A percentile compares a stretch with the other conserved stretches of the same genome.
phyloP scores from a whole-genome alignment of 2,113 vertebrate genomes.

The Clarias macrocephalus region DNA sequence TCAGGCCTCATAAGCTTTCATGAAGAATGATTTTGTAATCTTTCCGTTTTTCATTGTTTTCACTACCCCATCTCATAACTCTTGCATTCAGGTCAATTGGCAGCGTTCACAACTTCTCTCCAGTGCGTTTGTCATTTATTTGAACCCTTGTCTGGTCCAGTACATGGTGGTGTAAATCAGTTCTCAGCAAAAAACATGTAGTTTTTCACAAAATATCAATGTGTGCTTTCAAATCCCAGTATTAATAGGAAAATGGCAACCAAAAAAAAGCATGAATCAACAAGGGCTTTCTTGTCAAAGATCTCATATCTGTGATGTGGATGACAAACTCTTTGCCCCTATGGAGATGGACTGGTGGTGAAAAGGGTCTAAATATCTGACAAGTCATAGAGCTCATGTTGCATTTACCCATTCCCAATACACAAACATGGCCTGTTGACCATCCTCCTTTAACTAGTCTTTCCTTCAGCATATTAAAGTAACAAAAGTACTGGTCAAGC shows the following conservation, averaged over 20 bases:
- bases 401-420: neutral
- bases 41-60: neutral
- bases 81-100: neutral
- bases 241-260: neutral
- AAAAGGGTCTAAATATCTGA: constrained; percentile 5
- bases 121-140: neutral
- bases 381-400: neutral
- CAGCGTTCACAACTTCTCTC: neutral
- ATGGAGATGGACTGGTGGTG: neutral
- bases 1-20: constrained; percentile 20
- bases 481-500: neutral
- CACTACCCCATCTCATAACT: neutral
- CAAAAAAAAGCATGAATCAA: neutral
- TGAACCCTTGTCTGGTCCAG: neutral
- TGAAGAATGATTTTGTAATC: neutral
- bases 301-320: constrained; percentile 39
- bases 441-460: neutral
- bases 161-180: neutral
- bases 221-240: neutral
- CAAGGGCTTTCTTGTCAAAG: constrained; percentile 26
- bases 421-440: neutral
- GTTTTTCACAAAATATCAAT: neutral
- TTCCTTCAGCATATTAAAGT: neutral
- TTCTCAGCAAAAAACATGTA: neutral
- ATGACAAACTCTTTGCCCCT: constrained; percentile 1